Conservation (phyloP, 2,888 invertebrate species). For the Torymus tubicola region DNA sequence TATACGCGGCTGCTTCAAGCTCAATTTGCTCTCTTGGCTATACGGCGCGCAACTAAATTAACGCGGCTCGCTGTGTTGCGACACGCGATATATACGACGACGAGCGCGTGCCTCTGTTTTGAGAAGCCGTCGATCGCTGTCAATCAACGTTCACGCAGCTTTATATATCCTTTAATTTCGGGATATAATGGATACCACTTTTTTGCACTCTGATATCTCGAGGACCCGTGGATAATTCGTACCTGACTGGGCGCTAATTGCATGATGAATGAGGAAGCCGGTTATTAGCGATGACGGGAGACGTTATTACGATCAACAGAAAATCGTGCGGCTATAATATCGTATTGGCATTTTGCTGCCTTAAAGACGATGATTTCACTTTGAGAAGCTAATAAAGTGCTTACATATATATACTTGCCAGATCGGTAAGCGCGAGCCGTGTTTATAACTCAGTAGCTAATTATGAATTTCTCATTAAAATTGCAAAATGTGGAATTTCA, state of each 20-base stretch:
- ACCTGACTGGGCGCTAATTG: not conserved
- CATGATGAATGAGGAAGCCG: not conserved
- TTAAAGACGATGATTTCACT: not conserved
- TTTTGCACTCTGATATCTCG: too few relatives aligned
- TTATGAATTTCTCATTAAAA: too few relatives aligned
- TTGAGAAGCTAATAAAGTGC: too few relatives aligned
- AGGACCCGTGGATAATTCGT: constrained; percentile 1
- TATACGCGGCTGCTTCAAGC: constrained; percentile 49
- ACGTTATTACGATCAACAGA: not conserved
- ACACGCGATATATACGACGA: too few relatives aligned
- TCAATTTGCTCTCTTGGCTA: constrained; percentile 18
- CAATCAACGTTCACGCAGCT: not conserved
- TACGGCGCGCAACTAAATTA: too few relatives aligned
- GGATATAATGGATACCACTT: not conserved
- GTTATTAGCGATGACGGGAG: constrained; percentile 11
- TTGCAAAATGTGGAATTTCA: too few relatives aligned
- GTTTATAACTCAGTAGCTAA: too few relatives aligned
- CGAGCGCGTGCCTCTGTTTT: too few relatives aligned
- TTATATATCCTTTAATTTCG: not conserved
- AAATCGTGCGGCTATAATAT: not conserved
- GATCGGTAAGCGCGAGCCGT: too few relatives aligned
- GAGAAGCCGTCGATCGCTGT: too few relatives aligned
- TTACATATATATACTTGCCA: too few relatives aligned
- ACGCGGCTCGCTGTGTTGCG: too few relatives aligned
- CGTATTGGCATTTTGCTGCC: not conserved